Base-by-base conservation (phyloP, 2,888 invertebrate genomes). In the Campopleginae sp. region DNA sequence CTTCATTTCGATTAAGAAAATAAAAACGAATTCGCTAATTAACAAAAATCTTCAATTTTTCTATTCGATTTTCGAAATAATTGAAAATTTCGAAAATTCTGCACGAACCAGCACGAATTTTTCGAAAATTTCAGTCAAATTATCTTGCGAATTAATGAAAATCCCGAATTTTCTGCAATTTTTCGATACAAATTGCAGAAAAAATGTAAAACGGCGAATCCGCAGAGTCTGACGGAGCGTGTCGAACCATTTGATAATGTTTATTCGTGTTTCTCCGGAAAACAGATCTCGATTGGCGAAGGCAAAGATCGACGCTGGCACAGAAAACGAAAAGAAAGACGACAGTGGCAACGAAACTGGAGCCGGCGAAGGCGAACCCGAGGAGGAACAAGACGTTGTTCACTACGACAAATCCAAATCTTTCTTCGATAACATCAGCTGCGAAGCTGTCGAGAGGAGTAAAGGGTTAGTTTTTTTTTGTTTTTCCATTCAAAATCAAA, bases 381-480 rank as follows among this genome's bases (percentile, higher is more conserved):
- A 97, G 87, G 97, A 97, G 86, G 94, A 94, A 27, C 94, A 95
- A 17, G 95, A 96, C 89, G 95, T 96, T 88, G 96, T 96, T 85
- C 98, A 96, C 92, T 99, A 99, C 93, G 98, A 99, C 94, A 99
- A 99, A 95, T 96, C 96, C 90, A 98, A 98, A 94, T 99, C 99
- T 87, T 99, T 99, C 96, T 99, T 99, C 94, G 99, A 99, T 94
- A 98, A 98, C 94, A 99, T 99, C 92, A 99, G 99, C 89, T 99
- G 99, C 94, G 99, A 99, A 94, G 98, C 99, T 86, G 97, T 98
- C 54, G 99, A 99, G 94, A 96, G 98, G 94, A 96, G 94, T 93
- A 95, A 96, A 94, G 96, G 96, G 96, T 96, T 90, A 92, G 94
- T 90, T n/a, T n/a, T n/a, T n/a, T n/a, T n/a, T n/a, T n/a, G n/a